These are phyloP conservation scores for Crenuchus spilurus DNA, from an alignment of 2,797 vertebrate genomes.

Conservation along the genomic window DNA sequence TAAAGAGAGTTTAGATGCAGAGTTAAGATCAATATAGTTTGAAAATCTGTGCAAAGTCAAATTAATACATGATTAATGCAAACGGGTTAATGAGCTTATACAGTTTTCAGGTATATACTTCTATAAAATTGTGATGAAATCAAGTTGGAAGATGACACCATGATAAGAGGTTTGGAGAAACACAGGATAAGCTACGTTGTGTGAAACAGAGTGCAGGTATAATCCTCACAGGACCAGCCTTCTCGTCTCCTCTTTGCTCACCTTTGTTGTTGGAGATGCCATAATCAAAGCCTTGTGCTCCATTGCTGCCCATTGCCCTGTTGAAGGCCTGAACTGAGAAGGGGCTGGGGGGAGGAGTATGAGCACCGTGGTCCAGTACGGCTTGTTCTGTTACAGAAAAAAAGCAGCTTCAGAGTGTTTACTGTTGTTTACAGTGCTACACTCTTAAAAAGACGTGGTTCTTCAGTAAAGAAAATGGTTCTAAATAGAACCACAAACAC, in stretches of 20 bases:
- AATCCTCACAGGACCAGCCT: not conserved
- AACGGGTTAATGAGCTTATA: not conserved
- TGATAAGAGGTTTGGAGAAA: not conserved
- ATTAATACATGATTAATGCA: not conserved
- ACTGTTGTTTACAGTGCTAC: no score
- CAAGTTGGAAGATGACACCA: not conserved
- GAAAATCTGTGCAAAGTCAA: no score
- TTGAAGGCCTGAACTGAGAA: constrained; percentile 96
- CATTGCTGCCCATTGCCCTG: constrained; percentile 84
- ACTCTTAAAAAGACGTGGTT: no score
- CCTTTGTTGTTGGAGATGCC: constrained; percentile 98
- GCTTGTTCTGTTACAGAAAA: constrained; percentile 83
- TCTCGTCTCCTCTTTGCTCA: constrained; percentile 67
- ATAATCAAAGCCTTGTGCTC: constrained; percentile 96
- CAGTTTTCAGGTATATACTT: not conserved
- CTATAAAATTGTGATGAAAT: not conserved
- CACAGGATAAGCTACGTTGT: not conserved
- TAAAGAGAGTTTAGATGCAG: no score
- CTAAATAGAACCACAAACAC: no score
- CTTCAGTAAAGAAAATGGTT: no score
- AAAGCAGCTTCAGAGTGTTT: not conserved
- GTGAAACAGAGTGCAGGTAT: not conserved
- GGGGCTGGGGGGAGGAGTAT: constrained; percentile 96
- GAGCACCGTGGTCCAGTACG: constrained; percentile 88
- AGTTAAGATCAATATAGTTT: no score